These are phyloP conservation scores for Drosophila atripex DNA, from an alignment of 2,888 invertebrate species.

Conservation along the genomic window DNA sequence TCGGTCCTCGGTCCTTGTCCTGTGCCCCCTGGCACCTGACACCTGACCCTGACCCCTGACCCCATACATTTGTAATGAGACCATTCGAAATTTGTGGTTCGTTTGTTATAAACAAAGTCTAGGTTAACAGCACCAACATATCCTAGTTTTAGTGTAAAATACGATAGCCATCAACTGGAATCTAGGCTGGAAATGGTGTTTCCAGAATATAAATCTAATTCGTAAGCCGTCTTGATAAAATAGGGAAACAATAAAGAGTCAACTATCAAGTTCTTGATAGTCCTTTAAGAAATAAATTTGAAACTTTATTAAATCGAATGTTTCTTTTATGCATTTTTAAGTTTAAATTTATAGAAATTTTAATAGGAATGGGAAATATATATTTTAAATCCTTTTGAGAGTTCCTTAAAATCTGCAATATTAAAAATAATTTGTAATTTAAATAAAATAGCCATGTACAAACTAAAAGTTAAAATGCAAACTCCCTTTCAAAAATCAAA, in stretches of 20 bases:
- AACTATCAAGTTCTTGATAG: no score
- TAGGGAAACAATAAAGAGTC: neutral
- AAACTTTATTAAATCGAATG: no score
- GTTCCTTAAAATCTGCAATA: no score
- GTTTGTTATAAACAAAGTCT: constrained; percentile 1
- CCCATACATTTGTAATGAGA: neutral
- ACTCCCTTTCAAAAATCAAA: neutral
- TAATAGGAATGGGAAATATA: no score
- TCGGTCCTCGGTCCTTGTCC: neutral
- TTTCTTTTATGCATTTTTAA: no score
- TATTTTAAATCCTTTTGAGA: no score
- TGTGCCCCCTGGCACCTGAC: no score
- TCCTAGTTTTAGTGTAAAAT: neutral
- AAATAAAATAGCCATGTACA: no score
- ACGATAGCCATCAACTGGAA: neutral
- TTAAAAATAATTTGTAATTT: no score
- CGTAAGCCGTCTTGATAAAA: neutral
- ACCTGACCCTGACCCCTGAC: neutral
- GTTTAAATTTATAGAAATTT: no score
- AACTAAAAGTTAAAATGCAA: no score
- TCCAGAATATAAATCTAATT: neutral
- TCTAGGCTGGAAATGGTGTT: neutral
- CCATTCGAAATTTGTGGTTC: neutral
- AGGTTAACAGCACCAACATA: neutral
- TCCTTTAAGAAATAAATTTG: no score